These are phyloP conservation scores for Drosophila mimica DNA, from an alignment of 2,888 invertebrate species.

Conservation along the genomic window DNA sequence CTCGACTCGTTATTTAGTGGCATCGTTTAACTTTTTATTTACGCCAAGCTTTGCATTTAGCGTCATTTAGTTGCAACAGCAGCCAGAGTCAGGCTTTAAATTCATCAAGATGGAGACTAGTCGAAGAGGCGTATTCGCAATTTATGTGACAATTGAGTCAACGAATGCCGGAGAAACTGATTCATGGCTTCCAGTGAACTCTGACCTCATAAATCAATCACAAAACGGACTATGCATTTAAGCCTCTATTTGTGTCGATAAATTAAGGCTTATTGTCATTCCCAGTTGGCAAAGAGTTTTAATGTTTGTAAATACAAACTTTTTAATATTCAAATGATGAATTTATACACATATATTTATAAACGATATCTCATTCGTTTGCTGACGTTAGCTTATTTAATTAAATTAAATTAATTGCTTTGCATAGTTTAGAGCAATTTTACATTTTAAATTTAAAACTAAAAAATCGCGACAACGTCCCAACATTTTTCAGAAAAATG, in stretches of 20 bases:
- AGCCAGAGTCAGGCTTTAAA: conserved; percentile 57
- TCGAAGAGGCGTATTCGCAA: conserved; percentile 53
- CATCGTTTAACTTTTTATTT: conserved; percentile 69
- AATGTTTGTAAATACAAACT: neutral
- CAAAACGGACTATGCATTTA: conserved; percentile 5
- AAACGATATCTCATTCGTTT: neutral
- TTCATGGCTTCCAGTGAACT: conserved; percentile 6
- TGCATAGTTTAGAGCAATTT: neutral
- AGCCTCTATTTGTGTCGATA: conserved; percentile 15
- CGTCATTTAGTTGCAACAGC: conserved; percentile 67
- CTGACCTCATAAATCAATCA: conserved; percentile 39
- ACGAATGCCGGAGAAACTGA: conserved; percentile 30
- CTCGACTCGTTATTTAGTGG: conserved; percentile 65
- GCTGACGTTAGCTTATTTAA: neutral
- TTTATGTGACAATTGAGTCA: conserved; percentile 52
- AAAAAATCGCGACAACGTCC: neutral
- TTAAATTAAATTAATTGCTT: neutral
- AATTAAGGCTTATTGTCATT: conserved; percentile 14
- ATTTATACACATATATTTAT: neutral
- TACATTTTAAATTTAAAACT: too few relatives aligned
- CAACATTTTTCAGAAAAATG: neutral
- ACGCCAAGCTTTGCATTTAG: conserved; percentile 66
- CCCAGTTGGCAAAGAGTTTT: neutral
- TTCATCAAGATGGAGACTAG: conserved; percentile 49
- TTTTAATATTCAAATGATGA: neutral